Percentiles rank a stretch among this genome's conserved stretches.
Conservation (phyloP, 2,888 invertebrate species). For the Cremastobaeus sp. region DNA sequence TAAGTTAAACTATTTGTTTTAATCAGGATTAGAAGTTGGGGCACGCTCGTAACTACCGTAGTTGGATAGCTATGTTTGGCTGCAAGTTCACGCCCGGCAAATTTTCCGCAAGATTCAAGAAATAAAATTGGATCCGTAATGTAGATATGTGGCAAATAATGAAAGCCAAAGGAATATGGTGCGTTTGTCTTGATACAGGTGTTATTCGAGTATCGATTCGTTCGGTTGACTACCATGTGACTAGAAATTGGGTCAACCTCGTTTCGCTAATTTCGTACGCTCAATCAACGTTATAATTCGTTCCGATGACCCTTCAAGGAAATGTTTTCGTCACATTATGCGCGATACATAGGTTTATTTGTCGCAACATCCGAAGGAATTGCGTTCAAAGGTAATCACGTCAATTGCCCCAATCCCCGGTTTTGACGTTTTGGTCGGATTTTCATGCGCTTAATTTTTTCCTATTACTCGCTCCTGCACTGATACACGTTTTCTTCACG, state of each 20-base stretch:
- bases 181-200: constrained; percentile 24
- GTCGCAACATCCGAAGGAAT: constrained; percentile 11
- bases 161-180: too few relatives aligned
- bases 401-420: constrained; percentile 15
- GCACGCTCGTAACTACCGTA: too few relatives aligned
- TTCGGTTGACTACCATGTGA: constrained; percentile 7
- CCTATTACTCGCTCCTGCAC: too few relatives aligned
- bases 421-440: not conserved
- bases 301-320: constrained; percentile 26
- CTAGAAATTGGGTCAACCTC: constrained; percentile 45
- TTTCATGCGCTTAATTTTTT: too few relatives aligned
- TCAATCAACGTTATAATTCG: constrained; percentile 39
- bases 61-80: constrained; percentile 14
- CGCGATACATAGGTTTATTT: constrained; percentile 4
- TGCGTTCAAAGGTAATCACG: not conserved
- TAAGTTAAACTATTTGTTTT: constrained; percentile 36
- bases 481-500: too few relatives aligned
- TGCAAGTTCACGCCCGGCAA: too few relatives aligned
- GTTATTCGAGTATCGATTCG: constrained; percentile 27
- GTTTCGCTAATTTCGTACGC: constrained; percentile 42
- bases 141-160: too few relatives aligned
- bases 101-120: too few relatives aligned
- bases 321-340: constrained; percentile 23
- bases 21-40: constrained; percentile 28
- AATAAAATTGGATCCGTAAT: too few relatives aligned